Base-by-base conservation (phyloP, 2,797 vertebrate species). In the Gobio occitaniae region DNA sequence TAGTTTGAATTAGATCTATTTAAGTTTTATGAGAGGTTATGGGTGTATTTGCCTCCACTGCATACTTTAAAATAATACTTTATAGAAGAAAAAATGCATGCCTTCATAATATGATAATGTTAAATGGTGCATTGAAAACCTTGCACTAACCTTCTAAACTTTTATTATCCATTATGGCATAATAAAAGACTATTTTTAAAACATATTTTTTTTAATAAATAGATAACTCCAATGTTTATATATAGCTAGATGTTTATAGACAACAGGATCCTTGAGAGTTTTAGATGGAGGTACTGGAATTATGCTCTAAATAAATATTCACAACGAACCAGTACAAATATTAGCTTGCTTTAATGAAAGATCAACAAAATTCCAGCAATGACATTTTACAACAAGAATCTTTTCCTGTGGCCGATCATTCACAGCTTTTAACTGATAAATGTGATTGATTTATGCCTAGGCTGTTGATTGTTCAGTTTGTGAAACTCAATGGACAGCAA, bases 121-220 rank as follows among this genome's bases (percentile, higher is more conserved):
- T 21, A 50, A 79, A 79, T 8, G 16, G 44, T 66, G 25, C 16
- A 65, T 36, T 65, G 10, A 47, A 79, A 63, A 63, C 21, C 38
- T 47, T 63, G n/a, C 38, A 78, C n/a, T 16, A 78, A 63, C 16
- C 56, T 63, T 78, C 16, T 76, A 38, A 76, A 29, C 50, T 38
- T 75, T 19, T 17, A 2, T 44, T 25, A 21, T n/a, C 38, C 0
- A 56, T 38, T 38, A n/a, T 25, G 15, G n/a, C 9, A 17, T n/a
- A n/a, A n/a, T 61, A 19, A 11, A 29, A 44, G 0, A 12, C 15
- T 38, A 2, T 1, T 32, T 17, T 50, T 0, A 68, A 11, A 38
- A 69, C 0, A 75, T 6, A 25, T 25, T 25, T 5, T n/a, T 36
- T 29, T 1, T 11, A 36, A 21, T 32, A 74, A 19, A 74, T 12